A percentile compares a stretch with the other conserved stretches of the same genome.
Evolutionary conservation across 1,140 invertebrate species (phyloP).

Genomic region (Microplitis mediator): DNA sequence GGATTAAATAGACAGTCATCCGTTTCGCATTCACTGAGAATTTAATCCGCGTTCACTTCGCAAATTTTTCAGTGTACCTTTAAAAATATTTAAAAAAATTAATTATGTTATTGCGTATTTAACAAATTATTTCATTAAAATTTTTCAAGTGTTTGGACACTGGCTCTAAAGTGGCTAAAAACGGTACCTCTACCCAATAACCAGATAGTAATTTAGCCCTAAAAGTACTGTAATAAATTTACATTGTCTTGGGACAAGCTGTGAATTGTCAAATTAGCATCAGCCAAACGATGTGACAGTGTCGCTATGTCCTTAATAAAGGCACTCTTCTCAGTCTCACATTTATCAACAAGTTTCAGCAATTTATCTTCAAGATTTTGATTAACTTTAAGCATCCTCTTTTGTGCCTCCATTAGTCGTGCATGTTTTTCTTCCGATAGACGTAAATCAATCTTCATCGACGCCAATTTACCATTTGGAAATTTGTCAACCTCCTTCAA

Average conservation of each 20-base stretch:
- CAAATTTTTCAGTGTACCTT: no score
- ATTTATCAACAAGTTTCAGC: slow-evolving; percentile 89
- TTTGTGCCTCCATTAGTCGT: slow-evolving; percentile 90
- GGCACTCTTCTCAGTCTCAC: slow-evolving; percentile 87
- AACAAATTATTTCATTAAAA: no score
- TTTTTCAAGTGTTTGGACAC: no score
- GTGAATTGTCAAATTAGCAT: slow-evolving; percentile 84
- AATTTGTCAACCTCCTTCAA: slow-evolving; percentile 78
- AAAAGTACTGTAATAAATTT: slow-evolving; percentile 53
- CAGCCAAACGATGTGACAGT: slow-evolving; percentile 84
- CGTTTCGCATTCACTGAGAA: no score
- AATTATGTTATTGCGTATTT: no score
- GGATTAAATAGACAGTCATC: no score
- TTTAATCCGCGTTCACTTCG: no score
- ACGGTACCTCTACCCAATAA: no score
- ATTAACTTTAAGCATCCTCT: slow-evolving; percentile 93
- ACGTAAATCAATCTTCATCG: slow-evolving; percentile 82
- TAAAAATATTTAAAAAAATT: no score
- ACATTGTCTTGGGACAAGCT: slow-evolving; percentile 93
- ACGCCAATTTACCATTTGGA: slow-evolving; percentile 74
- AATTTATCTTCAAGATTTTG: slow-evolving; percentile 95
- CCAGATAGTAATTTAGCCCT: neutral
- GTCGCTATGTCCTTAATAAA: slow-evolving; percentile 87
- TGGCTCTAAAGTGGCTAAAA: no score
- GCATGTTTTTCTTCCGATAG: slow-evolving; percentile 90